phyloP scores from a whole-genome alignment of 1,140 invertebrate genomes.

The Bacillus rossius region DNA sequence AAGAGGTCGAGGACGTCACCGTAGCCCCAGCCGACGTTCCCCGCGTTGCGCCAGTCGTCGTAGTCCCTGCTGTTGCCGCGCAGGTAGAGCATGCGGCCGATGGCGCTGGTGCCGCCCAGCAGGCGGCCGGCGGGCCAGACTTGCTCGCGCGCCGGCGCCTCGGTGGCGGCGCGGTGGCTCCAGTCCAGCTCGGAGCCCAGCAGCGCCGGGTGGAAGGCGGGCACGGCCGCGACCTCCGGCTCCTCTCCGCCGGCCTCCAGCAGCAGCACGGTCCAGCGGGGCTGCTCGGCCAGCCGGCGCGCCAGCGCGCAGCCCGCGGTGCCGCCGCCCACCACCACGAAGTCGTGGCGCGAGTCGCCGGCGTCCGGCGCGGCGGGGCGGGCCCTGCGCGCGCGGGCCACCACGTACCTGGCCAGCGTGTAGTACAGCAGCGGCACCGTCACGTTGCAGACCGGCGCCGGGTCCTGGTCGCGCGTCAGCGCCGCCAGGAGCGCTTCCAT shows the following conservation, averaged over 20 bases:
- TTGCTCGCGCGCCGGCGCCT: neutral
- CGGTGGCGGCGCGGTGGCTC: neutral
- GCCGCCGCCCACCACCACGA: constrained; percentile 44
- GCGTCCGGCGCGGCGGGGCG: no score
- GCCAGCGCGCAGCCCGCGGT: constrained; percentile 48
- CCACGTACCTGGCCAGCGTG: no score
- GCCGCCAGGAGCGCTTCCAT: no score
- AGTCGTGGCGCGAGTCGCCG: constrained; percentile 8
- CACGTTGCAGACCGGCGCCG: no score
- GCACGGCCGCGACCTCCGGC: neutral
- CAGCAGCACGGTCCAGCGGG: constrained; percentile 2
- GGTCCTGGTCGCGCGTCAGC: no score
- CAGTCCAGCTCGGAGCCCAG: constrained; percentile 23
- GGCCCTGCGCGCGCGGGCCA: no score
- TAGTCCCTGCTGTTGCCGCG: constrained; percentile 69
- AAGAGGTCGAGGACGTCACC: constrained; percentile 44
- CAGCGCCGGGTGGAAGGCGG: constrained; percentile 14
- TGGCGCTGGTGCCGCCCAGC: constrained; percentile 56
- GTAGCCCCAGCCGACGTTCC: constrained; percentile 47
- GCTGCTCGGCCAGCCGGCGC: constrained; percentile 28
- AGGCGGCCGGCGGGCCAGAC: neutral
- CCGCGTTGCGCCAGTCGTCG: constrained; percentile 52
- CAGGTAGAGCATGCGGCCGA: constrained; percentile 78
- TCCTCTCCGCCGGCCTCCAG: constrained; percentile 5
- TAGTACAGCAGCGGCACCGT: no score